Percentiles rank a stretch among this genome's conserved stretches.
phyloP scores from a whole-genome alignment of 2,113 vertebrate genomes.

The Pterocles orientalis region DNA sequence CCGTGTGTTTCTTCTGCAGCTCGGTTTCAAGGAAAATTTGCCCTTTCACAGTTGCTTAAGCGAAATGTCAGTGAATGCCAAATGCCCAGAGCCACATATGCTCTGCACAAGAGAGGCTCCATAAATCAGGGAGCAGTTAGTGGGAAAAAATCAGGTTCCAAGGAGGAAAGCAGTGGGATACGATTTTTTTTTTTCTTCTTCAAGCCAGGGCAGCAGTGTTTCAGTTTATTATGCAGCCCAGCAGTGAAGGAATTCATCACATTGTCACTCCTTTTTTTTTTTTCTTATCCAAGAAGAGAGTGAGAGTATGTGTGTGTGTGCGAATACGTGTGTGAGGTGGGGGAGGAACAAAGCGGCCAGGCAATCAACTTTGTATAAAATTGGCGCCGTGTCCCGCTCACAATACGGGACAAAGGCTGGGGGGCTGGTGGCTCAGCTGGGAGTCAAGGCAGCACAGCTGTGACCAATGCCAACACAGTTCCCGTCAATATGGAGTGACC shows the following conservation, averaged over 20 bases:
- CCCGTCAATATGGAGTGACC: constrained; percentile 87
- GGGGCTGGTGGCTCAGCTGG: constrained; percentile 86
- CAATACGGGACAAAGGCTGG: constrained; percentile 85
- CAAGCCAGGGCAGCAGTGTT: constrained; percentile 8
- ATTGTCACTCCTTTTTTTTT: constrained; percentile 28
- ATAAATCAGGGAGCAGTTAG: constrained; percentile 88
- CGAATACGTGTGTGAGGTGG: constrained; percentile 57
- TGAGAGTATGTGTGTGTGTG: background rate
- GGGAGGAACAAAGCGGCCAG: constrained; percentile 80
- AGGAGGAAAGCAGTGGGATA: constrained; percentile 67
- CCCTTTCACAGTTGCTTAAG: constrained; percentile 73
- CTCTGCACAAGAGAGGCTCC: constrained; percentile 72
- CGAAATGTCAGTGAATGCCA: constrained; percentile 74
- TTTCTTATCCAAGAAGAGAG: background rate
- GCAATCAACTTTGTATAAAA: constrained; percentile 87
- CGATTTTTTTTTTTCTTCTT: background rate
- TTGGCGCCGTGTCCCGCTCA: constrained; percentile 78
- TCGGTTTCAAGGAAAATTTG: constrained; percentile 47
- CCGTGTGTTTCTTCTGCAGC: background rate
- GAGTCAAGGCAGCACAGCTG: constrained; percentile 85
- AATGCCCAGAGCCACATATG: constrained; percentile 76
- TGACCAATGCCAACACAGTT: constrained; percentile 85
- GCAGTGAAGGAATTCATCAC: constrained; percentile 78
- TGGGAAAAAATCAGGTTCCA: constrained; percentile 81
- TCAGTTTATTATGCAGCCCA: constrained; percentile 63